phyloP scores from a whole-genome alignment of 2,888 invertebrate genomes.

The Lepidocyrtoides sp. region DNA sequence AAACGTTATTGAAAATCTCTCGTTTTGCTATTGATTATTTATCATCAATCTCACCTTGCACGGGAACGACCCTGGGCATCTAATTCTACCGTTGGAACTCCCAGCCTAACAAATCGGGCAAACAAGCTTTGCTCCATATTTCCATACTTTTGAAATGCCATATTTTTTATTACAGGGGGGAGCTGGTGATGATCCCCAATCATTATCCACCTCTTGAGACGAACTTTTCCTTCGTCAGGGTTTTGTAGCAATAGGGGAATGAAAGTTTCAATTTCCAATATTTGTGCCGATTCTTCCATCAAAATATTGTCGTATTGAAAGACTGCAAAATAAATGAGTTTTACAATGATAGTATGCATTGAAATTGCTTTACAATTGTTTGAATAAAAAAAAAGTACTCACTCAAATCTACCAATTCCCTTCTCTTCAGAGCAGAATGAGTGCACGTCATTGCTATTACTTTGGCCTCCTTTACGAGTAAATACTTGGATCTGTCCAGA shows the following conservation, averaged over 20 bases:
- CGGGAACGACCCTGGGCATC: conserved; percentile 99
- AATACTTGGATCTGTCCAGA: conserved; percentile 97
- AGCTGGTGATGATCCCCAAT: conserved; percentile 99
- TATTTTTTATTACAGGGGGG: conserved; percentile 99
- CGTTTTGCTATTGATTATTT: not conserved
- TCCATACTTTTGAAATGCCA: conserved; percentile 99
- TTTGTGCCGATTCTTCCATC: conserved; percentile 99
- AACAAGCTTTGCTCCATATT: conserved; percentile 99
- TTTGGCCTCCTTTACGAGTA: conserved; percentile 99
- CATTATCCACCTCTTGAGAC: conserved; percentile 99
- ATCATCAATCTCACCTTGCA: conserved; percentile 89
- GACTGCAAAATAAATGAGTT: conserved; percentile 87
- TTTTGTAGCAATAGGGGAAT: conserved; percentile 99
- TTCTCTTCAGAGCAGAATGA: conserved; percentile 98
- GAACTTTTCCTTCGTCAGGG: conserved; percentile 97
- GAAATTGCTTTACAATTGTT: not conserved
- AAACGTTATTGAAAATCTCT: conserved; percentile 13
- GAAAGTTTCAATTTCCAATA: conserved; percentile 99
- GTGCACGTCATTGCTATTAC: conserved; percentile 99
- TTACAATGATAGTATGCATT: conserved; percentile 66
- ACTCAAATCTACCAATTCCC: conserved; percentile 97
- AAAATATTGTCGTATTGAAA: conserved; percentile 99
- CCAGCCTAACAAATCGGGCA: conserved; percentile 97
- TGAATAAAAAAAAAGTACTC: conserved; percentile 84
- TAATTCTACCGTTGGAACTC: conserved; percentile 98